Percentiles rank a stretch among this genome's conserved stretches.
These are phyloP conservation scores for Nanger granti DNA, from an alignment of 2,113 vertebrate genomes.

Conservation along the genomic window DNA sequence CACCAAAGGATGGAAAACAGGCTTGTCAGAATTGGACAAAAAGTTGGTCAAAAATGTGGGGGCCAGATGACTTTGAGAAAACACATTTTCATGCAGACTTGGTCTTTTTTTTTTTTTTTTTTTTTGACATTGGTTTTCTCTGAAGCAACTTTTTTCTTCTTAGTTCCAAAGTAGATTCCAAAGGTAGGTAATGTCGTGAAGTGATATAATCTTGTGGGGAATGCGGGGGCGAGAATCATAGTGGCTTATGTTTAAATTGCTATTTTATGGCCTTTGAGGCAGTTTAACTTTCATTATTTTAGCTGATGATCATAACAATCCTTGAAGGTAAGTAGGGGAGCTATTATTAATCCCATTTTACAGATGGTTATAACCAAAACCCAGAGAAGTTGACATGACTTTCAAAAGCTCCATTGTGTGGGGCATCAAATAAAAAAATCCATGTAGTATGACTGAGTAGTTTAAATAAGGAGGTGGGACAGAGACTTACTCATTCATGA, in stretches of 20 bases:
- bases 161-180: conserved; percentile 6
- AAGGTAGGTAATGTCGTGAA: background rate
- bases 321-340: conserved; percentile 20
- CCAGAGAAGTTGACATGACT: background rate
- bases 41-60: background rate
- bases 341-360: background rate
- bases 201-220: background rate
- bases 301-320: background rate
- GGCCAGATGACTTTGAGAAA: background rate
- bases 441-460: background rate
- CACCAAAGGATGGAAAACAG: background rate
- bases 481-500: background rate
- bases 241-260: background rate
- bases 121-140: background rate
- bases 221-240: rapidly evolving
- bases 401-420: background rate
- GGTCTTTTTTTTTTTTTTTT: background rate
- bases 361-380: background rate
- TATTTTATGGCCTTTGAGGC: background rate
- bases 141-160: background rate
- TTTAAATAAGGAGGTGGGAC: background rate
- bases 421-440: background rate
- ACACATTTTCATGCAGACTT: background rate
- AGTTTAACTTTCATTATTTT: background rate
- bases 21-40: background rate